These are phyloP conservation scores for Catostomus latipinnis DNA, from an alignment of 2,797 vertebrate genomes.

Conservation along the genomic window DNA sequence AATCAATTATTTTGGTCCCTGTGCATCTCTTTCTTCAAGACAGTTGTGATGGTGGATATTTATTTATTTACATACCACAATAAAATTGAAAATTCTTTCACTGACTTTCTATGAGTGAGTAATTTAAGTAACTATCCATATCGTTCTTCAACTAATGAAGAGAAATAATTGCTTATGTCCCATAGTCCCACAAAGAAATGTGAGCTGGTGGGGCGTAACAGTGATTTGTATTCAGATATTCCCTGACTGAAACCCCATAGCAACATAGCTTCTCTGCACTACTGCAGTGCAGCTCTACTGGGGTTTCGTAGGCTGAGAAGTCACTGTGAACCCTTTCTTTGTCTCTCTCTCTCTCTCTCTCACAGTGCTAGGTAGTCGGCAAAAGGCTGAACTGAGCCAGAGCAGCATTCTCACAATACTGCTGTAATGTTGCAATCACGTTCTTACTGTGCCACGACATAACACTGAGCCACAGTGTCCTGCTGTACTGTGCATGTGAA, in stretches of 20 bases:
- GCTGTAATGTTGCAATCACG: slow-evolving; percentile 72
- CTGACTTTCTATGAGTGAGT: neutral
- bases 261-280: slow-evolving; percentile 50
- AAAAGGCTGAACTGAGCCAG: slow-evolving; percentile 63
- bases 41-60: neutral
- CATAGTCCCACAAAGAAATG: slow-evolving; percentile 38
- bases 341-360: neutral
- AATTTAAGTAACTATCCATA: neutral
- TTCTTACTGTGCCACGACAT: slow-evolving; percentile 53
- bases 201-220: slow-evolving; percentile 46
- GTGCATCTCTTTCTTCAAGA: too few relatives aligned
- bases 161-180: neutral
- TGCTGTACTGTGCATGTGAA: slow-evolving; percentile 17
- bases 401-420: slow-evolving; percentile 58
- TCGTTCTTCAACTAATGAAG: neutral
- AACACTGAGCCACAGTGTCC: slow-evolving; percentile 21
- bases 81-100: neutral
- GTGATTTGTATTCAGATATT: slow-evolving; percentile 64
- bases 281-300: slow-evolving; percentile 59
- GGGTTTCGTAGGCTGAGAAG: slow-evolving; percentile 40
- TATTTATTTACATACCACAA: neutral
- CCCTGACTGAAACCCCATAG: slow-evolving; percentile 53
- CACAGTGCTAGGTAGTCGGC: slow-evolving; percentile 30
- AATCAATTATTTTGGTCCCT: too few relatives aligned
- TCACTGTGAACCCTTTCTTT: slow-evolving; percentile 44